Evolutionary conservation across 2,113 vertebrate species (phyloP), one percentile per base, ranked within the genome.

Genomic region (Vicugna pacos): DNA sequence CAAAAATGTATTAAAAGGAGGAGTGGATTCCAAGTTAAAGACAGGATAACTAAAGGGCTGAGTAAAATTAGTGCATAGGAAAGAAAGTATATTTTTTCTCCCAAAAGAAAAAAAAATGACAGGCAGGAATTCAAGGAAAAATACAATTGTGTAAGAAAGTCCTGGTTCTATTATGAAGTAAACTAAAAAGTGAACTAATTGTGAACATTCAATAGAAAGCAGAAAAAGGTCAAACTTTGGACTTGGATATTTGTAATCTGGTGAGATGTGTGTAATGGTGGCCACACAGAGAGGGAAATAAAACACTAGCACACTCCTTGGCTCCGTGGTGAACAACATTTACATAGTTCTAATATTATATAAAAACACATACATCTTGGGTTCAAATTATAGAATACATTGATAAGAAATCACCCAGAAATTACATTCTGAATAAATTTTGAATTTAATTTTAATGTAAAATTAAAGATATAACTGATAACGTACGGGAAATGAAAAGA

Each of bases 51-150:
- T 77, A 75, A 91, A 54, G 76, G 70, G 6, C 38, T 77, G 35
- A 73, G 54, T 89, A 91, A 73, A 67, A 85, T 69, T 50, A 77
- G 48, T 62, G 17, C 6, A 56, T 12, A 62, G 30, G 46, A 17
- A 90, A 88, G 56, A 77, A 93, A 92, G 56, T 14, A 64, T 67
- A 15, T 65, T 80, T 70, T 14, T 89, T 95, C 73, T 91, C 30
- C 76, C 42, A 46, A 64, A 89, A 52, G 16, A 70, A 88, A 77
- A 50, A 87, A 62, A 20, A 92, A 89, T 3, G 5, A 14, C 9
- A 95, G 80, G 22, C 65, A 67, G 62, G 75, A 93, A 93, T 81
- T 81, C 38, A 77, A 94, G 19, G 35, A 84, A 91, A 94, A 89
- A 42, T 42, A 58, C 26, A 89, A 82, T 24, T 42, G 22, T 77